Base-by-base conservation (phyloP, 2,888 invertebrate species). In the Elegia similella region DNA sequence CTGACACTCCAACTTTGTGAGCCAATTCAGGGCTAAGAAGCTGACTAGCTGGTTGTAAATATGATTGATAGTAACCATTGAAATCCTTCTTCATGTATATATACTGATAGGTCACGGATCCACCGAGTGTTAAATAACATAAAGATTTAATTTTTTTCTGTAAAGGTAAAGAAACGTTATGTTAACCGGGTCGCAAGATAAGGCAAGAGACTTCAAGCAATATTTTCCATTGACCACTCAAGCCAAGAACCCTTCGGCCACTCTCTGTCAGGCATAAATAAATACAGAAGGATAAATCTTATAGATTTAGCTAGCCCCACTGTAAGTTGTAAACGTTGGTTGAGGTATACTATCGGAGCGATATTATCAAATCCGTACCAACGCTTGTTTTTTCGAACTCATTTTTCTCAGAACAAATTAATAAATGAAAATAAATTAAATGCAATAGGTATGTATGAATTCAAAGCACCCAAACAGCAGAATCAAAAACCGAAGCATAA, bases 11-110 rank as follows among this genome's bases (percentile, higher is more conserved):
- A 23, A 97, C 68, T 63, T 93, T 94, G 75, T 99, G 99, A 1
- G 97, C 95, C 52, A 88, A 92, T 89, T 99, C 99, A 0, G 98
- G 96, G 70, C 95, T 95, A 7, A 98, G 71, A 10, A 92, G 78
- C 62, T 94, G 95, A 29, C 94, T 87, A 0, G 94, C 42, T 0
- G 98, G 98, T 92, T 96, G 95, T 1, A 96, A 73, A 59, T 94
- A 78, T 59, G 95, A 89, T 54, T 93, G 92, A 80, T 97, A 98
- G 80, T 97, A 97, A 63, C 93, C 94, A 75, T 95, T 95, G 76
- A 97, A 95, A 64, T 95, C 95, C 71, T 94, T 94, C 75, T 95
- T 95, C 46, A 95, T 82, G 72, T 94, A 94, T 59, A 96, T 86
- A 0, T 93, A 94, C 58, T 93, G 91, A 78, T 96, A 97, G 1